Evolutionary conservation across 2,113 vertebrate genomes (phyloP).

Genomic region (Oreochromis spilurus): DNA sequence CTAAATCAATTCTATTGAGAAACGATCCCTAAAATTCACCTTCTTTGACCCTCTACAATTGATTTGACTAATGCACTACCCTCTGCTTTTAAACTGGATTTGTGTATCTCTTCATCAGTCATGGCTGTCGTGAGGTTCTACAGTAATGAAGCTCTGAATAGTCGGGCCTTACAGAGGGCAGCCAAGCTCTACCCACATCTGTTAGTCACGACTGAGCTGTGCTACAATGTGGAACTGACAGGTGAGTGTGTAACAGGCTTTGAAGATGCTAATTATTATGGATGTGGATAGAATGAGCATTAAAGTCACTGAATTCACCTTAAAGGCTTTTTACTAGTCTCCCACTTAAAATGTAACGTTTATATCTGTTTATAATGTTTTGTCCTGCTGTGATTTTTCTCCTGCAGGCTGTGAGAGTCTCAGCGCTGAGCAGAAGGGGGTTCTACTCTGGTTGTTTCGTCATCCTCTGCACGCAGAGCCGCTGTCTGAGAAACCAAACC

Average conservation of each 20-base stretch:
- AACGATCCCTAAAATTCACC: not conserved
- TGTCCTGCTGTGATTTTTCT: not conserved
- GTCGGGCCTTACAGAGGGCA: slow-evolving; percentile 52
- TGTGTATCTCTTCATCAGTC: slow-evolving; percentile 13
- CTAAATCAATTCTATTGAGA: not conserved
- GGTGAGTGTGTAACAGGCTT: slow-evolving; percentile 61
- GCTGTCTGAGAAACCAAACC: slow-evolving; percentile 70
- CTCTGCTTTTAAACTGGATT: not conserved
- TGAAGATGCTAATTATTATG: not conserved
- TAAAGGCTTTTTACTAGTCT: not conserved
- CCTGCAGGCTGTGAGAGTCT: slow-evolving; percentile 65
- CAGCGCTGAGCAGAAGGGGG: slow-evolving; percentile 58
- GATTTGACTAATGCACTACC: not conserved
- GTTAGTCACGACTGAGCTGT: slow-evolving; percentile 74
- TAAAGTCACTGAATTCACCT: not conserved
- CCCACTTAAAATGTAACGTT: not conserved
- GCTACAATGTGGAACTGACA: slow-evolving; percentile 86
- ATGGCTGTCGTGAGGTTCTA: slow-evolving; percentile 81
- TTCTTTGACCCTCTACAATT: not conserved
- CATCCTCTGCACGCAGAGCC: slow-evolving; percentile 69
- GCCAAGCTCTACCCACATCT: slow-evolving; percentile 63
- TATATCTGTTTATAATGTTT: not conserved
- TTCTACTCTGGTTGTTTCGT: slow-evolving; percentile 81
- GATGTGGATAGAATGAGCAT: not conserved
- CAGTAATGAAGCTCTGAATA: slow-evolving; percentile 59